phyloP scores from a whole-genome alignment of 92 coral and sea anemone genomes.

The Epizoanthus fatuus region DNA sequence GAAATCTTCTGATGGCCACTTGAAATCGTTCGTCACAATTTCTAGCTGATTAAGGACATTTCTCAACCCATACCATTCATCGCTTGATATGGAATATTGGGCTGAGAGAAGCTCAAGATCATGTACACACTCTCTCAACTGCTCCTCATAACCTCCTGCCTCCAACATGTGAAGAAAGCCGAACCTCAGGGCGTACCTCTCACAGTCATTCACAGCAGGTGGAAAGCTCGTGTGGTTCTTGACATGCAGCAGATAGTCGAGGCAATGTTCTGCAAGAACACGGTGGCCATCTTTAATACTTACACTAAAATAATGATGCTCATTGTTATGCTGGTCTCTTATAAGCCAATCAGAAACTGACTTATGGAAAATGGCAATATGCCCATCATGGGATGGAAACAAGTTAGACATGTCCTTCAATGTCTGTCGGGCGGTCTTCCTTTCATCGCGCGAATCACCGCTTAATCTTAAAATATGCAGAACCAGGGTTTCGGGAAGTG shows the following conservation, averaged over 20 bases:
- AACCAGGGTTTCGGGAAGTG: conserved; percentile 41
- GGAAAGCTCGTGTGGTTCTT: conserved; percentile 5
- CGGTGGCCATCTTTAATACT: conserved; percentile 12
- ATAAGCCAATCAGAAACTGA: conserved; percentile 44
- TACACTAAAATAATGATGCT: conserved; percentile 35
- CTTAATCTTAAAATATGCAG: conserved; percentile 14
- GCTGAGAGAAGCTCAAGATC: conserved; percentile 29
- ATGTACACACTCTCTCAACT: neutral
- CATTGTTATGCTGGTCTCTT: neutral
- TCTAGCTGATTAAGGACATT: conserved; percentile 26
- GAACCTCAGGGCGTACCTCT: conserved; percentile 14
- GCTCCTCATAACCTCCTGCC: conserved; percentile 16
- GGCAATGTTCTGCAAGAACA: conserved; percentile 27
- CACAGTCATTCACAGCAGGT: conserved; percentile 38
- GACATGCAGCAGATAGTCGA: conserved; percentile 14
- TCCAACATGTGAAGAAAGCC: conserved; percentile 31
- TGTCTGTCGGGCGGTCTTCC: conserved; percentile 16
- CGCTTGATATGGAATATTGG: neutral
- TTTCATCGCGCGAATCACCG: conserved; percentile 13
- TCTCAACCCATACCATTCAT: conserved; percentile 24
- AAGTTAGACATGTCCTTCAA: conserved; percentile 21
- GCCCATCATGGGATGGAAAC: conserved; percentile 12
- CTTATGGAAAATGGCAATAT: conserved; percentile 26
- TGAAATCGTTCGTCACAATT: neutral
- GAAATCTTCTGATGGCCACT: neutral